Base-by-base conservation (phyloP, 2,797 vertebrate genomes). In the Cynodonichthys magdalenae region DNA sequence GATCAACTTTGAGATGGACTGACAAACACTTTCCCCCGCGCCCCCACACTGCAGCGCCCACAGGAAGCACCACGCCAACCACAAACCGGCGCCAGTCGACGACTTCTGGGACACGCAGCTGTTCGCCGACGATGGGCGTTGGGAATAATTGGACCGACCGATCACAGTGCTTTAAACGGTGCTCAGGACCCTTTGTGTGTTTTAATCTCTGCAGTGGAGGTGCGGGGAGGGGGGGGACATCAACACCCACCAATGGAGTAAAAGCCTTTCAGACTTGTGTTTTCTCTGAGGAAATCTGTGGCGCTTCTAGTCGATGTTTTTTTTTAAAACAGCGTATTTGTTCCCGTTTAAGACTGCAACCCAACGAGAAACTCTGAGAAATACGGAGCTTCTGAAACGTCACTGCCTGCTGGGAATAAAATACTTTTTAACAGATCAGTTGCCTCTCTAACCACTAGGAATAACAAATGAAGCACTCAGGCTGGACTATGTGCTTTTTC, bases 1-100 rank as follows among this genome's bases (percentile, higher is more conserved):
- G 18, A 95, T 98, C 94, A 95, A 96, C 27, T 94, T 96, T 93
- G 96, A 97, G 89, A 96, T 95, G 94, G 97, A 98, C 93, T 98
- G 92, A 97, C 88, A 90, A 66, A 81, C 84, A 85, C 47, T 80
- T 68, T 71, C 82, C 80, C 82, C 83, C 36, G 72, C 85, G 9
- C 65, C 72, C 12, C 53, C 77, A 3, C 86, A 85, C 83, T 79
- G 84, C 82, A 80, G 69, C 73, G 18, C 78, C 7, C 83, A 74
- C 63, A 82, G 77, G 74, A 90, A 84, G 61, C 73, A 69, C 68
- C 86, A 75, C 36, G 0, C 79, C 2, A 82, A 76, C 63, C 45
- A 69, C 71, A 79, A 65, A 69, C 88, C 83, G 70, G 51, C 84
- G 15, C 73, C 77, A 59, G 19, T 41, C 20, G 80, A 88, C 57